Percentiles rank a stretch among this genome's conserved stretches.
Conservation (phyloP, 2,888 invertebrate genomes). For the Chaitophorus viminalis region DNA sequence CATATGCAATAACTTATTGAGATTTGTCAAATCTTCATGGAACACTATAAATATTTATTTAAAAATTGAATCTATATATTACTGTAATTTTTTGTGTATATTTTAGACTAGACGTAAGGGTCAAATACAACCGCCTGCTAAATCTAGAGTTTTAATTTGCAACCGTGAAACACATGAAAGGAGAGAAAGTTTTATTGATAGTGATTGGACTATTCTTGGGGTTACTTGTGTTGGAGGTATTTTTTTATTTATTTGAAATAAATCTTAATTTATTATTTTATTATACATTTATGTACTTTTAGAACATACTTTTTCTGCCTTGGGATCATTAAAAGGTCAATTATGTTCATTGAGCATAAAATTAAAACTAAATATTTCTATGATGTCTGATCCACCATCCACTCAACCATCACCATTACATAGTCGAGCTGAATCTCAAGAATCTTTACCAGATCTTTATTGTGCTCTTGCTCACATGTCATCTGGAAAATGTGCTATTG, state of each 20-base stretch:
- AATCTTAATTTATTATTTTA: conserved; percentile 3
- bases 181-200: conserved; percentile 70
- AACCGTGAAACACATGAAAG: conserved; percentile 71
- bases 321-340: conserved; percentile 74
- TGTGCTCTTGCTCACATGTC: conserved; percentile 74
- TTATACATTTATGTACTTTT: conserved; percentile 60
- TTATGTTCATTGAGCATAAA: conserved; percentile 74
- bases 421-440: conserved; percentile 64
- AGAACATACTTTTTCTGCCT: conserved; percentile 74
- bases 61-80: neutral
- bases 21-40: too few species aligned
- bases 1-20: too few species aligned
- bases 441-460: conserved; percentile 70
- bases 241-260: conserved; percentile 49
- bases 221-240: conserved; percentile 71
- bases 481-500: conserved; percentile 79
- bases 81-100: neutral
- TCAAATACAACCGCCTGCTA: conserved; percentile 72
- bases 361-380: conserved; percentile 70
- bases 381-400: conserved; percentile 66
- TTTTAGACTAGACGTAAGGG: conserved; percentile 64
- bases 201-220: conserved; percentile 75
- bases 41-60: neutral
- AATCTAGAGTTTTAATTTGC: conserved; percentile 74
- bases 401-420: conserved; percentile 67